A percentile compares a stretch with the other conserved stretches of the same genome.
These are phyloP conservation scores for Ridgeia piscesae DNA, from an alignment of 1,140 invertebrate species.

Conservation along the genomic window DNA sequence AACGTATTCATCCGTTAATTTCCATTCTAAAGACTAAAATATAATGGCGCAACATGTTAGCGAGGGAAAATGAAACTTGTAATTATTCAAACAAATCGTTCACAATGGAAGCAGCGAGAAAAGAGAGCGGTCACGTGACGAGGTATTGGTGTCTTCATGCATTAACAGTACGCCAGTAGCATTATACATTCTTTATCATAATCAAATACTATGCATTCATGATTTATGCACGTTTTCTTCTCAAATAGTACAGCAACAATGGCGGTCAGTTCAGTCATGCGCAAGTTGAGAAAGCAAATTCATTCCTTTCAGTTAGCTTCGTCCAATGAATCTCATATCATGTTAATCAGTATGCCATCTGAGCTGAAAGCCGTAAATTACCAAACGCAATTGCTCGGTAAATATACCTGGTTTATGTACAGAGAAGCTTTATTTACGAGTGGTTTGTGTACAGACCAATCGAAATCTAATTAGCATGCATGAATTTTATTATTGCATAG, in stretches of 20 bases:
- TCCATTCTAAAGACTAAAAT: no score
- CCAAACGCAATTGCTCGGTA: not conserved
- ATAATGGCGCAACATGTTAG: no score
- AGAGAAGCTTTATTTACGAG: not conserved
- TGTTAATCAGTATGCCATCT: not conserved
- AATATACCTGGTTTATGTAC: not conserved
- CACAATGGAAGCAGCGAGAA: no score
- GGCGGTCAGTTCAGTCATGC: not conserved
- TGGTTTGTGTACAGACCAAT: constrained; percentile 1
- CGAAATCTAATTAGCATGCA: not conserved
- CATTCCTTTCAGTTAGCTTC: not conserved
- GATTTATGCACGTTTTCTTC: not conserved
- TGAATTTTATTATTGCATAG: not conserved
- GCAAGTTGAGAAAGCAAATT: not conserved
- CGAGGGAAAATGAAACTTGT: no score
- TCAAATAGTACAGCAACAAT: not conserved
- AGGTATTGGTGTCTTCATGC: no score
- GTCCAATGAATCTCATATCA: not conserved
- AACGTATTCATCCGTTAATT: no score
- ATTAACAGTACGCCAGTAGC: not conserved
- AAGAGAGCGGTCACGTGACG: no score
- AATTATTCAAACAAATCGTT: no score
- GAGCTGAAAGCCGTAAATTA: not conserved
- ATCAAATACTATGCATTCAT: no score
- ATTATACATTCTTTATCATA: no score